phyloP scores from a whole-genome alignment of 2,797 vertebrate species.

The Tachyglossus aculeatus region DNA sequence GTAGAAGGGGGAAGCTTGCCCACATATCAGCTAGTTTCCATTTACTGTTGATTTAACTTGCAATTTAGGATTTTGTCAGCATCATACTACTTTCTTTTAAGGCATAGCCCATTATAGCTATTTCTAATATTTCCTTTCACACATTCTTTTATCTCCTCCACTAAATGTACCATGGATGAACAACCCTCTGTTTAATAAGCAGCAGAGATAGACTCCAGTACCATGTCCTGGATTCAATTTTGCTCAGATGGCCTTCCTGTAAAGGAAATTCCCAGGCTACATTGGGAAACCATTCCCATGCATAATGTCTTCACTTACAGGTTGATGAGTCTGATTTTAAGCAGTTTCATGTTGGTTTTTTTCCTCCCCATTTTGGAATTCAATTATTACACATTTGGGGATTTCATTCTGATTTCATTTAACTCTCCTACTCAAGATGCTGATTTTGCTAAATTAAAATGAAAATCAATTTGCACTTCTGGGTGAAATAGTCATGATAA shows the following conservation, averaged over 20 bases:
- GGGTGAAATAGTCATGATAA: constrained; percentile 29
- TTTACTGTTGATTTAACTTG: not conserved
- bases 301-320: constrained; percentile 8
- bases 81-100: not conserved
- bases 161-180: constrained; percentile 30
- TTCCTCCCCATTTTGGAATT: constrained; percentile 39
- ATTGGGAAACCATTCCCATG: constrained; percentile 32
- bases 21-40: no score
- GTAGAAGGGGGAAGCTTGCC: no score
- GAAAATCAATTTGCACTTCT: constrained; percentile 47
- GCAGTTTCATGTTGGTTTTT: not conserved
- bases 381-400: constrained; percentile 55
- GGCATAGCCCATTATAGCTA: no score
- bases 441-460: constrained; percentile 58
- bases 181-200: constrained; percentile 25
- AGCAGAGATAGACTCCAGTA: constrained; percentile 50
- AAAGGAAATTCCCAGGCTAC: constrained; percentile 35
- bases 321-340: not conserved
- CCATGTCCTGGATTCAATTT: constrained; percentile 39
- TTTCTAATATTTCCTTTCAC: constrained; percentile 24
- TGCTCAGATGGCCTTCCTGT: constrained; percentile 58
- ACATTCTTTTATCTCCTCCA: constrained; percentile 28
- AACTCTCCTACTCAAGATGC: constrained; percentile 41
- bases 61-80: constrained; percentile 3
- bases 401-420: constrained; percentile 46